Evolutionary conservation across 2,797 vertebrate genomes (phyloP), one percentile per base, ranked within the genome.

Genomic region (Enteromius radiatus): DNA sequence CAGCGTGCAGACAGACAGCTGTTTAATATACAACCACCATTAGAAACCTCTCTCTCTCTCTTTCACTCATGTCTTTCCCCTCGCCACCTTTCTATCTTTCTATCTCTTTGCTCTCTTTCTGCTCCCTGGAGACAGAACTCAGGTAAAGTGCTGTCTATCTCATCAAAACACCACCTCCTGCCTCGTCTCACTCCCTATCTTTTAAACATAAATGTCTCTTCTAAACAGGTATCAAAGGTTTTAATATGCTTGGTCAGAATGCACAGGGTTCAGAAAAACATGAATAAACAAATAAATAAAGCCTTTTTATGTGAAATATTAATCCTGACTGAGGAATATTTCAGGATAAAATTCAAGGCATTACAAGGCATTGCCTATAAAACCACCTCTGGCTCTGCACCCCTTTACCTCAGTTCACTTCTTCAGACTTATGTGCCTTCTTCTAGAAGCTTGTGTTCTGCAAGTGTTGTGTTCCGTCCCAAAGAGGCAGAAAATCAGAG

Each of bases 21-120:
- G 87, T 90, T 91, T 92, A 93, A 93, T 93, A 92, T 89, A 93
- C 91, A 92, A 91, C 89, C 90, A 89, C 82, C 89, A 91, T 92
- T 91, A 93, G 85, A 88, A 86, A 76, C n/a, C 47, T 47, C 38
- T 36, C 85, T 85, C 71, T 21, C 74, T 23, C 9, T 14, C n/a
- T 23, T 23, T 43, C 31, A 12, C 38, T 43, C 31, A 12, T 31
- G 17, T 76, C 38, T 76, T 43, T 61, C 74, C 76, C 87, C 10
- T 67, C 64, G 28, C 63, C 17, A 21, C 38, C 31, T 52, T 49
- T 54, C 41, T 45, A 41, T 64, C 52, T 76, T 76, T 59, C 52
- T 36, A 59, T 41, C n/a, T 61, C 45, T 68, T 41, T 43, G 65
- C 33, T 33, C 33, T 47, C 19, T 80, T 67, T 75, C 47, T 81